Base-by-base conservation (phyloP, 2,888 invertebrate genomes). In the Axea sp. region DNA sequence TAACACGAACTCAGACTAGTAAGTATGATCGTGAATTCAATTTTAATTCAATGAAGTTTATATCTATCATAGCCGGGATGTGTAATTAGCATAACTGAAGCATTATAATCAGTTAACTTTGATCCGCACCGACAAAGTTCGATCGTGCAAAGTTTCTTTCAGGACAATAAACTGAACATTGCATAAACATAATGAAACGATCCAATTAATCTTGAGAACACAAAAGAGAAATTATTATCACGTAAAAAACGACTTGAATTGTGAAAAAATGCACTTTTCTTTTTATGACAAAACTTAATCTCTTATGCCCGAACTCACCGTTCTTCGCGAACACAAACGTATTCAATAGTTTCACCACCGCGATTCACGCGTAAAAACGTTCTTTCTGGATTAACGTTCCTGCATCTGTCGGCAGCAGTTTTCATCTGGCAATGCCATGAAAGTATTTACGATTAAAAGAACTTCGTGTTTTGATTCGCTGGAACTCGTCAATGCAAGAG, bases 351-450 rank as follows among this genome's bases (percentile, higher is more conserved):
- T 67, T 37, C 22, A 31, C 14, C 35, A 12, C 37, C 43, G 28
- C 53, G 60, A 53, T 57, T 45, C 60, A 39, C 62, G 41, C 68
- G 37, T 33, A 49, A 71, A 71, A 71, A 71, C 55, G 30, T 47
- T 53, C 37, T 30, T 47, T 31, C 45, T 8, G 39, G 41, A 62
- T 62, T 55, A 69, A 69, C 60, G 39, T 43, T 43, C 11, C 51
- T 43, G 68, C 59, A 35, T 51, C 68, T 69, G 68, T 60, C 60
- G 41, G 5, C 43, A 28, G 35, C 68, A 69, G 51, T 35, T 51
- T 51, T 51, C 57, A 33, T 53, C 68, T 35, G 59, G 60, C 28
- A 51, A 53, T 69, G 60, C 35, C 51, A 53, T 43, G 49, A 37
- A 33, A 68, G 43, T 60, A 59, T 51, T 69, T 53, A 43, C 51